Percentiles rank a stretch among this genome's conserved stretches.
phyloP scores from a whole-genome alignment of 2,113 vertebrate species.

The Pionites leucogaster region DNA sequence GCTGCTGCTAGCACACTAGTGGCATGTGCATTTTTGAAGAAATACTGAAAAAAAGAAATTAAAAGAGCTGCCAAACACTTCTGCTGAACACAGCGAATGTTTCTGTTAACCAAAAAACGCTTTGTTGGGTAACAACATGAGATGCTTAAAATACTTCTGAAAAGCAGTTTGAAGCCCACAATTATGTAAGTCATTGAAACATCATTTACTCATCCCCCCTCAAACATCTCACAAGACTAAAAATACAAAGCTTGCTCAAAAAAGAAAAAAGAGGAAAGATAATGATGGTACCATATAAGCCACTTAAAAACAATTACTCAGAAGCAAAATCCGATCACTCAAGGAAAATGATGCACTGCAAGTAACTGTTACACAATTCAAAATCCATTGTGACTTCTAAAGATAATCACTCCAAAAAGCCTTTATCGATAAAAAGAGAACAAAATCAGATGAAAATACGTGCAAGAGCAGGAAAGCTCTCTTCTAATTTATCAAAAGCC shows the following conservation, averaged over 20 bases:
- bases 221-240: background rate
- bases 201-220: background rate
- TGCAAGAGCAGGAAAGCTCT: background rate
- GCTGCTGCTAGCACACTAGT: background rate
- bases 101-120: background rate
- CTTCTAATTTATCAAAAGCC: no score
- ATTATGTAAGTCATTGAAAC: background rate
- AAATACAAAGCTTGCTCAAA: background rate
- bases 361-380: fast-evolving
- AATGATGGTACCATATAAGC: background rate
- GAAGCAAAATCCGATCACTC: background rate
- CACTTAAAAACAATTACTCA: background rate
- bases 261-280: background rate
- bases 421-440: background rate
- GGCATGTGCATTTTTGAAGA: background rate
- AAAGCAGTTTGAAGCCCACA: background rate
- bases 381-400: background rate
- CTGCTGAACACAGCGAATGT: background rate
- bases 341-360: background rate
- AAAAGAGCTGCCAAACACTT: background rate
- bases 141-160: background rate
- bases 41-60: background rate
- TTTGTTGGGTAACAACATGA: background rate
- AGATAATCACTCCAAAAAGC: background rate
- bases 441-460: background rate